Percentiles rank a stretch among this genome's conserved stretches.
Conservation (phyloP, 2,113 vertebrate species). For the Zonotrichia leucophrys region DNA sequence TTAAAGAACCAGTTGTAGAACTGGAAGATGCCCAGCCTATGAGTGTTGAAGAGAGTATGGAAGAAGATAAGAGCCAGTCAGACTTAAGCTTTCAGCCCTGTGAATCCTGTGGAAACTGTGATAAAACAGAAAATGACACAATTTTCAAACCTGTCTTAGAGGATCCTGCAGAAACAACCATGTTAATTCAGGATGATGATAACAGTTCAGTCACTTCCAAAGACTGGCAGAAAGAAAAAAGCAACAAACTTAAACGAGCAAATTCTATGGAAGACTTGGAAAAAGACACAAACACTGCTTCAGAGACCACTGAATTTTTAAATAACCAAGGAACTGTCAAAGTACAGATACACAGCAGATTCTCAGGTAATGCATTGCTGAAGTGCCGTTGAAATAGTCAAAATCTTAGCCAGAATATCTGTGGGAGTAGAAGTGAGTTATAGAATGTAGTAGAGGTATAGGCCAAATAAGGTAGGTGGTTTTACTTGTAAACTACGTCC, state of each 20-base stretch:
- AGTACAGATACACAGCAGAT: slow-evolving; percentile 84
- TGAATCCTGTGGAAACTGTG: slow-evolving; percentile 87
- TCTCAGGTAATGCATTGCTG: slow-evolving; percentile 76
- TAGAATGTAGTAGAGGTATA: background rate
- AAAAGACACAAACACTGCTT: slow-evolving; percentile 84
- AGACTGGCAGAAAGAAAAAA: slow-evolving; percentile 92
- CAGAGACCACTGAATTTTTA: slow-evolving; percentile 78
- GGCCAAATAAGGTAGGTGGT: background rate
- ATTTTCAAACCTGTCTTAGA: slow-evolving; percentile 72
- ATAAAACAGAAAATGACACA: slow-evolving; percentile 83
- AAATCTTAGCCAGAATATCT: background rate
- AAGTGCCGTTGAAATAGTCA: background rate
- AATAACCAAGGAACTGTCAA: slow-evolving; percentile 92
- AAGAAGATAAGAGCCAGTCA: slow-evolving; percentile 88
- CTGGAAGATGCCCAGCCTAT: slow-evolving; percentile 79
- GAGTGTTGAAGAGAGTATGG: slow-evolving; percentile 75
- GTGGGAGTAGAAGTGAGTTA: background rate
- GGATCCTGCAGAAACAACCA: slow-evolving; percentile 86
- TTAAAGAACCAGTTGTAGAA: slow-evolving; percentile 88
- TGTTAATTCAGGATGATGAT: slow-evolving; percentile 88
- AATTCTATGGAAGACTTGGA: slow-evolving; percentile 83
- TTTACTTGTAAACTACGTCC: background rate
- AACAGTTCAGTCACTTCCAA: slow-evolving; percentile 79
- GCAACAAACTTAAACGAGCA: slow-evolving; percentile 83
- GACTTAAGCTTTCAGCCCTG: slow-evolving; percentile 91